Evolutionary conservation across 2,888 invertebrate genomes (phyloP), one percentile per base, ranked within the genome.

Genomic region (Drosophila mayaguana): DNA sequence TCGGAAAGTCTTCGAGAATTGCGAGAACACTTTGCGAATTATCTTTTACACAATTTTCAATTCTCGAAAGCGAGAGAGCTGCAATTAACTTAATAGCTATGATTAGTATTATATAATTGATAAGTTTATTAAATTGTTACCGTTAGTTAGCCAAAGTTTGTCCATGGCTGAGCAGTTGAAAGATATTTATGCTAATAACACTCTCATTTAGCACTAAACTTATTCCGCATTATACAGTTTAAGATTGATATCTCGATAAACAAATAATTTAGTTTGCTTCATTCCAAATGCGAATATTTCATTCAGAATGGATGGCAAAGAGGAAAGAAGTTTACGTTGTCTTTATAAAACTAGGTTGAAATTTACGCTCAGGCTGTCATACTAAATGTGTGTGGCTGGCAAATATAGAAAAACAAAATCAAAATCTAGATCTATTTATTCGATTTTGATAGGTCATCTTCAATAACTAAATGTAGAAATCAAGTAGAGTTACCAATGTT

Each of bases 31-130:
- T 45, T 43, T 65, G 65, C 50, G 14, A 64, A 65, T 63, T 63
- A 63, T 63, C 63, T 63, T 46, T 64, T 46, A 20, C n/a, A 16
- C 16, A 34, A 50, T 64, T 56, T 34, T 50, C 40, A 25, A 50
- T 65, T 43, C 50, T 51, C 12, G 0, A 22, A 50, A 25, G 38
- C 32, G 28, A 46, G 25, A 63, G 63, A 62, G 28, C 46, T 40
- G 40, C 42, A 25, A 65, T 65, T 65, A 66, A 12, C 28, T 36
- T 51, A 48, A 64, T 50, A 11, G 34, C 18, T 42, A 34, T 65
- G 34, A 64, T 64, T 50, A 28, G 18, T 22, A 32, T 64, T 50
- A 40, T 32, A 65, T 50, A 50, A 50, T 64, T 50, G 48, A 34
- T 16, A 34, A 40, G 32, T 42, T 38, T 28, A 63, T 46, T 36